phyloP scores from a whole-genome alignment of 2,797 vertebrate genomes.

The Lepus oiostolus region DNA sequence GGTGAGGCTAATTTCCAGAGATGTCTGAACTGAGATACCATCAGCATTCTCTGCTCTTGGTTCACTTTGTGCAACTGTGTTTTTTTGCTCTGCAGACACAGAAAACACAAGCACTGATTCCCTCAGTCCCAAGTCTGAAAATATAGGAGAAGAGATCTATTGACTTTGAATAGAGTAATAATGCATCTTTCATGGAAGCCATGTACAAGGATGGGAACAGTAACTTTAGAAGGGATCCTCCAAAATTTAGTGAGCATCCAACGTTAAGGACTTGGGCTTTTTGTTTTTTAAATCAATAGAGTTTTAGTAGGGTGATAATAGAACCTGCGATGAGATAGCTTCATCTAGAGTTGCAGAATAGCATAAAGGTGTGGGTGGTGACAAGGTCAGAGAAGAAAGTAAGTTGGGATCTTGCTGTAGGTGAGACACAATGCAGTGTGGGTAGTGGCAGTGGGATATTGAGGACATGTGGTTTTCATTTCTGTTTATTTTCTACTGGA shows the following conservation, averaged over 20 bases:
- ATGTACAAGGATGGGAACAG: neutral
- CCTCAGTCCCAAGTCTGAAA: neutral
- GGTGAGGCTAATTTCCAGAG: neutral
- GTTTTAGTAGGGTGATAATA: neutral
- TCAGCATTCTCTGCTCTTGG: neutral
- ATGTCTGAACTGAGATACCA: neutral
- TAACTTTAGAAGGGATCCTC: neutral
- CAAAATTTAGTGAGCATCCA: no score
- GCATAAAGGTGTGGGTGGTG: neutral
- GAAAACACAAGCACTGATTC: neutral
- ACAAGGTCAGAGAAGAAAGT: neutral
- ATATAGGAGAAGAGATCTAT: neutral
- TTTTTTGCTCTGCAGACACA: neutral
- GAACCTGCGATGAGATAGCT: neutral
- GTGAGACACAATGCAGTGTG: neutral
- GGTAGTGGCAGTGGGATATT: neutral
- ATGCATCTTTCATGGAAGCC: neutral
- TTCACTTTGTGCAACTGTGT: neutral
- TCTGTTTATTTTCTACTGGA: neutral
- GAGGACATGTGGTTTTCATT: neutral
- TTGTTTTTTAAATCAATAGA: neutral
- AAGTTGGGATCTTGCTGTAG: neutral
- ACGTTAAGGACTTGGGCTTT: neutral
- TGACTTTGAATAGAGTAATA: neutral
- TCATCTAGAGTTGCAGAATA: neutral